These are phyloP conservation scores for Trachymyrmex septentrionalis DNA, from an alignment of 1,140 invertebrate species.

Conservation along the genomic window DNA sequence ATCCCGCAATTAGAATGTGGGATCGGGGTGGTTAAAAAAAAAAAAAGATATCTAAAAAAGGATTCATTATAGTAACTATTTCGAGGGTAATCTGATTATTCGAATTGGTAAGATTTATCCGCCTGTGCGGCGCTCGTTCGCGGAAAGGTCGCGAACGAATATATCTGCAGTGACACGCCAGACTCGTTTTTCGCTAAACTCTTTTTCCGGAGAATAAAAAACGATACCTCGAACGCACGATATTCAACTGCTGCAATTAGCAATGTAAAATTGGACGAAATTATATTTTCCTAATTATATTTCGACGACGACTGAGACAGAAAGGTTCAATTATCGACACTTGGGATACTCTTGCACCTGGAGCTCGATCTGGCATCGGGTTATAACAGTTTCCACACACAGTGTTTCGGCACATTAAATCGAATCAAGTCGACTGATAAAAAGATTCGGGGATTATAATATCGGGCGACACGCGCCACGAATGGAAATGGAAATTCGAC, in stretches of 20 bases:
- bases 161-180: neutral
- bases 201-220: neutral
- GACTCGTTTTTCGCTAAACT: neutral
- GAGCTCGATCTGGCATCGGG: slow-evolving; percentile 2
- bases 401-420: slow-evolving; percentile 21
- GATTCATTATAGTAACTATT: neutral
- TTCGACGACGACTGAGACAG: neutral
- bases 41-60: neutral
- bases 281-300: slow-evolving; percentile 24
- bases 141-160: neutral
- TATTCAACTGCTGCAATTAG: neutral
- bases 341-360: neutral
- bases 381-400: neutral
- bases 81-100: neutral
- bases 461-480: neutral
- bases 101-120: neutral
- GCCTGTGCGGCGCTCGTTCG: neutral
- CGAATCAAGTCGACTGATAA: slow-evolving; percentile 7
- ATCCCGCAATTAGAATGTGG: neutral
- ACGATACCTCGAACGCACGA: neutral
- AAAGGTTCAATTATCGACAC: slow-evolving; percentile 10
- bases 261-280: slow-evolving; percentile 6
- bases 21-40: neutral
- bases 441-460: slow-evolving; percentile 19
- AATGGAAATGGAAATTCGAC: neutral